Evolutionary conservation across 2,888 invertebrate genomes (phyloP).

Genomic region (Argyresthia goedartella): DNA sequence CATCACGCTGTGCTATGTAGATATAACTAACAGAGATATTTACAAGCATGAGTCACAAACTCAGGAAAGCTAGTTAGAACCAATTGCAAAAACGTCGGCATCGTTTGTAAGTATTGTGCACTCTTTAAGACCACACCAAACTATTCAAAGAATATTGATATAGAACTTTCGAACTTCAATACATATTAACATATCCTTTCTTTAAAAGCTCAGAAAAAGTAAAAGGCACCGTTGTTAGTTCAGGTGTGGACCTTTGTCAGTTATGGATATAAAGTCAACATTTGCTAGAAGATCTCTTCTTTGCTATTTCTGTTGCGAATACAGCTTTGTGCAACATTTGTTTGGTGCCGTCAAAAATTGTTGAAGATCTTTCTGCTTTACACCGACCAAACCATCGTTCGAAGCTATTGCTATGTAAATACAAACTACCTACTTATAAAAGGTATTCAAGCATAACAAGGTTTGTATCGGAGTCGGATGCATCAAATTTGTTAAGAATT

Average conservation of each 20-base stretch:
- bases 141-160: neutral
- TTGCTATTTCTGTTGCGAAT: constrained; percentile 53
- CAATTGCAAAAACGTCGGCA: too few species aligned
- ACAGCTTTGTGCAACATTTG: constrained; percentile 45
- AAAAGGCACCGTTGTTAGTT: constrained; percentile 37
- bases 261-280: constrained; percentile 49
- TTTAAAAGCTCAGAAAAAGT: neutral
- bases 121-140: too few species aligned
- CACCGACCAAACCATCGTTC: neutral
- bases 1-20: too few species aligned
- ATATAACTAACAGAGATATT: too few species aligned
- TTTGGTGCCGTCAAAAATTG: constrained; percentile 25
- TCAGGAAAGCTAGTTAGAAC: too few species aligned
- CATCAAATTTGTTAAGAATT: constrained; percentile 20
- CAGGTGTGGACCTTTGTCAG: constrained; percentile 44
- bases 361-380: too few species aligned
- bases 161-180: neutral
- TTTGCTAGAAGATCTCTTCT: constrained; percentile 32
- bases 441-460: neutral
- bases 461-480: neutral
- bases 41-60: too few species aligned
- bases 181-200: neutral
- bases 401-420: neutral
- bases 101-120: too few species aligned
- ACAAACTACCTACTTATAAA: neutral